Base-by-base conservation (phyloP, 92 coral and sea anemone genomes). In the Heliopora coerulea region DNA sequence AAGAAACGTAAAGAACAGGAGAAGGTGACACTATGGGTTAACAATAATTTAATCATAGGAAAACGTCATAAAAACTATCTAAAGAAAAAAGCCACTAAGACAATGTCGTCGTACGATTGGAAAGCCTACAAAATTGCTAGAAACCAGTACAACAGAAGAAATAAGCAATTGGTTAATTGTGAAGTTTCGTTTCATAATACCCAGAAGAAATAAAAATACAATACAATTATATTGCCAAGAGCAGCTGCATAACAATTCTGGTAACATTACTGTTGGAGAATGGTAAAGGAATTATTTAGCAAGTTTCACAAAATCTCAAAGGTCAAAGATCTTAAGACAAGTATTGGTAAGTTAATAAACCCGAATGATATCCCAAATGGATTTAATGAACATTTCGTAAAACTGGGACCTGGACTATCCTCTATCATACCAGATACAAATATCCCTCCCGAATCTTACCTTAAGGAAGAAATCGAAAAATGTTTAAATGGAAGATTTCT, bases 71-170 rank as follows among this genome's bases (percentile, higher is more conserved):
- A 44, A 31, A 65, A 65, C 37, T 23, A 23, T 18, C 3, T 65
- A 39, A 65, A 65, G 73, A 65, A 67, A 67, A 65, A 65, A 30
- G 57, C 73, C 21, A n/a, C 10, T 8, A 44, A 41, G 41, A 10
- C 32, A 9, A 65, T 39, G 41, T 31, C 13, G 39, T 12, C 27
- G 26, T 21, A 32, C 29, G 59, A 68, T 29, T 68, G 44, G 74
- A 31, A 46, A 28, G 54, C 30, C 21, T 68, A 40, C 41, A 68
- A 68, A 49, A 11, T 9, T 23, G 59, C 39, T 29, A 49, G 74
- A 29, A 68, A 68, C 29, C 29, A 23, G 14, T 49, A 68, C 21
- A 68, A 68, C 52, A 44, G 37, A 17, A 46, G 4, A 30, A 68
- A n/a, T 28, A 46, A 46, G 15, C 52, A 46, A 6, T 8, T n/a